Base-by-base conservation (phyloP, 2,797 vertebrate species). In the Takifugu rubripes region DNA sequence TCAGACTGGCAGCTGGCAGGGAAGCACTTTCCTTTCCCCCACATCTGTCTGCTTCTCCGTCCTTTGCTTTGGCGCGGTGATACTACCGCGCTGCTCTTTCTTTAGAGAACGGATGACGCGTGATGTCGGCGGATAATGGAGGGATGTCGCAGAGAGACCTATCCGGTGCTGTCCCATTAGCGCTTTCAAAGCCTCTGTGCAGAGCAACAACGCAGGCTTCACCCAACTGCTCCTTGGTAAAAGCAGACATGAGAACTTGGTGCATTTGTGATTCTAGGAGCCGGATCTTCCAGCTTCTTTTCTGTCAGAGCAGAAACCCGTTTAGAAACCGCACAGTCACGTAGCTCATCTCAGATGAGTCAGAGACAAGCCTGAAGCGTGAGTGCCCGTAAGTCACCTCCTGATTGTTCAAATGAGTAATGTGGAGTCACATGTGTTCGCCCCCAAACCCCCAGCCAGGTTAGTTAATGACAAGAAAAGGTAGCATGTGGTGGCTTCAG, bases 1-100 rank as follows among this genome's bases (percentile, higher is more conserved):
- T 84, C 74, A 82, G 76, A 75, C 79, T 54, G 72, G 83, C 84
- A 84, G 85, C 84, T 88, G 84, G 74, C 66, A 62, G 59, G 79
- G 75, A 81, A 84, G 77, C 74, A 72, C 61, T 79, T 77, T 83
- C 63, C 73, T 72, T 77, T 80, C 74, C 79, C 76, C 74, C 74
- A 81, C 84, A 84, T 81, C 79, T 84, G 78, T 66, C 67, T 69
- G 64, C 61, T 71, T 84, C 76, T 80, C 77, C 73, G 74, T 68
- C 73, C 68, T 76, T 81, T 81, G 79, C 75, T 81, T 81, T 68
- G 61, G 77, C 66, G 62, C 25, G 5, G 59, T 56, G 66, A 72
- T 54, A 33, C 65, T 77, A 61, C 75, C 62, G 64, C 74, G 65
- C 64, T 56, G 64, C 67, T 70, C 64, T 75, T 73, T 68, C 66